Percentiles rank a stretch among this genome's conserved stretches.
phyloP scores from a whole-genome alignment of 2,797 vertebrate genomes.

The Erpetoichthys calabaricus region DNA sequence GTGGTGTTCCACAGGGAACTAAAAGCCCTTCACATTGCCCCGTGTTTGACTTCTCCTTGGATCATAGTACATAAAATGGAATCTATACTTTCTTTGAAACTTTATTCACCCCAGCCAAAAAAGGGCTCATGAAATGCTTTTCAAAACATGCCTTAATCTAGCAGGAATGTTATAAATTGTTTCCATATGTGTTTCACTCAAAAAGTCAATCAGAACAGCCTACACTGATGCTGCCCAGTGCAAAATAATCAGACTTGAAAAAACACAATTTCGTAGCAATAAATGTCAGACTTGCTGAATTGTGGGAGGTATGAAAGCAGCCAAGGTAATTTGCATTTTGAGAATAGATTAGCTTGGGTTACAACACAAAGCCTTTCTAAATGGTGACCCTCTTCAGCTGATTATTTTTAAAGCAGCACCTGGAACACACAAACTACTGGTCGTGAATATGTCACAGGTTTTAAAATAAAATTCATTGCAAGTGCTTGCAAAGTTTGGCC shows the following conservation, averaged over 20 bases:
- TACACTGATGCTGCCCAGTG: conserved; percentile 57
- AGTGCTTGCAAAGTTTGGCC: conserved; percentile 40
- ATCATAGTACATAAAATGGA: conserved; percentile 57
- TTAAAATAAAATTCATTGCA: conserved; percentile 36
- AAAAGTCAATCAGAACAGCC: conserved; percentile 68
- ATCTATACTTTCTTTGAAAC: conserved; percentile 65
- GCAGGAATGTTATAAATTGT: conserved; percentile 70
- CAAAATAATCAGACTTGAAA: conserved; percentile 55
- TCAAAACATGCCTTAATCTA: conserved; percentile 70
- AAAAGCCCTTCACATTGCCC: conserved; percentile 35
- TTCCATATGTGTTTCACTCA: conserved; percentile 69
- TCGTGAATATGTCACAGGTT: conserved; percentile 35
- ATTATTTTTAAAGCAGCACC: conserved; percentile 31
- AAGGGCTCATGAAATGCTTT: conserved; percentile 55
- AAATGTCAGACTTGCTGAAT: conserved; percentile 65
- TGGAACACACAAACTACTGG: conserved; percentile 34
- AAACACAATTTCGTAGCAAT: conserved; percentile 54
- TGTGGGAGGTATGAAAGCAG: conserved; percentile 56
- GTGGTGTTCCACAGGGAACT: no score
- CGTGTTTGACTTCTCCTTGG: conserved; percentile 59
- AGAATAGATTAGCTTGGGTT: conserved; percentile 40
- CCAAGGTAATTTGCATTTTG: conserved; percentile 49
- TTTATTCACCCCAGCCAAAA: conserved; percentile 57
- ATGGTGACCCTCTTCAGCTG: conserved; percentile 19
- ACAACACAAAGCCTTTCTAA: conserved; percentile 22